Percentiles rank a stretch among this genome's conserved stretches.
These are phyloP conservation scores for Amazona guildingii DNA, from an alignment of 2,113 vertebrate species.

Conservation along the genomic window DNA sequence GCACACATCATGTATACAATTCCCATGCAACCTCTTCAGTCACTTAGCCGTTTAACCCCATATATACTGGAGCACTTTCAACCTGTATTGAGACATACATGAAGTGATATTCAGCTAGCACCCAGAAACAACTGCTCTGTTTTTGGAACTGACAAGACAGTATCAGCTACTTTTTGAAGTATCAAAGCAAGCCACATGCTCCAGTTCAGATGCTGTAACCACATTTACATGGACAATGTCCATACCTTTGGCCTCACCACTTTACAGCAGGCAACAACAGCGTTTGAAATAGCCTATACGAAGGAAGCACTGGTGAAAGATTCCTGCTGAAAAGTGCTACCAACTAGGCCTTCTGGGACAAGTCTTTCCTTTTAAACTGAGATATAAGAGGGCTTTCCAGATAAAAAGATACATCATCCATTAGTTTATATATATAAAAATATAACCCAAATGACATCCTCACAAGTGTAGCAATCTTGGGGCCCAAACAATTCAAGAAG, in stretches of 20 bases:
- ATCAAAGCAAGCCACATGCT: neutral
- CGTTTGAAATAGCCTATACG: neutral
- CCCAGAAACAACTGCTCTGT: neutral
- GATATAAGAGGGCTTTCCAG: conserved; percentile 43
- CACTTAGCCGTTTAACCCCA: neutral
- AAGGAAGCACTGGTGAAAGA: neutral
- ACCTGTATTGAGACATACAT: neutral
- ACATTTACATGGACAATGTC: neutral
- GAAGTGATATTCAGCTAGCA: neutral
- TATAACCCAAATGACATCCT: conserved; percentile 66
- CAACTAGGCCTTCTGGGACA: conserved; percentile 34
- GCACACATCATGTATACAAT: neutral
- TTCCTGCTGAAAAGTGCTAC: neutral
- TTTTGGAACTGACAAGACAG: neutral
- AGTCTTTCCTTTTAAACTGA: conserved; percentile 49
- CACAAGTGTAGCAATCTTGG: conserved; percentile 63
- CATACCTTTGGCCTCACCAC: neutral
- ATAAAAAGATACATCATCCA: conserved; percentile 67
- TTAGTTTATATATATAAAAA: conserved; percentile 58
- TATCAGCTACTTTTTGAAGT: neutral
- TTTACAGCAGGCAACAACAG: neutral
- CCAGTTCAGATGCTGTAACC: neutral
- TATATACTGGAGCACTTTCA: neutral
- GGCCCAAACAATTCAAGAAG: conserved; percentile 72
- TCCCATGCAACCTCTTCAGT: neutral